Percentiles rank a stretch among this genome's conserved stretches.
phyloP scores from a whole-genome alignment of 2,113 vertebrate genomes.

The Sinocyclocheilus anshuiensis region DNA sequence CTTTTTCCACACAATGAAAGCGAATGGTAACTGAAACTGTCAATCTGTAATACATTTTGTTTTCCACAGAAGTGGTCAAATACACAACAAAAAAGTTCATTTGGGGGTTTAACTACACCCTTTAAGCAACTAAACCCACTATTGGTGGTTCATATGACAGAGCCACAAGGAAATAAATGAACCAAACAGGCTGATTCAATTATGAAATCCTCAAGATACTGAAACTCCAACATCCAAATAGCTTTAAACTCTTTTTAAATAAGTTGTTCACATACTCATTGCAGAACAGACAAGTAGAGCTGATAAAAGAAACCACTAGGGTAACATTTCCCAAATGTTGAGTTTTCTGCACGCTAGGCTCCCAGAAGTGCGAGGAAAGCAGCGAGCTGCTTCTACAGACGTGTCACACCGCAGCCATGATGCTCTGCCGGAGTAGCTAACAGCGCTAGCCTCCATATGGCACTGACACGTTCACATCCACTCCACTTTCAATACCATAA shows the following conservation, averaged over 20 bases:
- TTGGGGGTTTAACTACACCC: neutral
- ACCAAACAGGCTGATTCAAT: neutral
- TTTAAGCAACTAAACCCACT: neutral
- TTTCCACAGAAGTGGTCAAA: neutral
- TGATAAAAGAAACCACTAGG: neutral
- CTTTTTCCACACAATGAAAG: neutral
- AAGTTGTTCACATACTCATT: neutral
- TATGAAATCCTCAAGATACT: neutral
- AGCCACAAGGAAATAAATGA: neutral
- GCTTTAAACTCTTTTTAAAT: too few species aligned
- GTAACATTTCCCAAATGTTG: neutral
- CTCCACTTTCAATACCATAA: neutral
- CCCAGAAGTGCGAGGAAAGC: neutral
- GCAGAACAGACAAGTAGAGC: neutral
- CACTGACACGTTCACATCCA: neutral
- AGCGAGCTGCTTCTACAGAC: conserved; percentile 24
- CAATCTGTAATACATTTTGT: neutral
- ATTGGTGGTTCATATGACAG: neutral
- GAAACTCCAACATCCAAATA: neutral
- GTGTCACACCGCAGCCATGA: conserved; percentile 48
- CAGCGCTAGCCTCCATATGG: conserved; percentile 34
- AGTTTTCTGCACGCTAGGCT: neutral
- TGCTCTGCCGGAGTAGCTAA: conserved; percentile 5
- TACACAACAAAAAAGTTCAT: neutral
- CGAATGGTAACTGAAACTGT: neutral